Evolutionary conservation across 2,113 vertebrate species (phyloP), one percentile per base, ranked within the genome.

Genomic region (Cyanistes caeruleus): DNA sequence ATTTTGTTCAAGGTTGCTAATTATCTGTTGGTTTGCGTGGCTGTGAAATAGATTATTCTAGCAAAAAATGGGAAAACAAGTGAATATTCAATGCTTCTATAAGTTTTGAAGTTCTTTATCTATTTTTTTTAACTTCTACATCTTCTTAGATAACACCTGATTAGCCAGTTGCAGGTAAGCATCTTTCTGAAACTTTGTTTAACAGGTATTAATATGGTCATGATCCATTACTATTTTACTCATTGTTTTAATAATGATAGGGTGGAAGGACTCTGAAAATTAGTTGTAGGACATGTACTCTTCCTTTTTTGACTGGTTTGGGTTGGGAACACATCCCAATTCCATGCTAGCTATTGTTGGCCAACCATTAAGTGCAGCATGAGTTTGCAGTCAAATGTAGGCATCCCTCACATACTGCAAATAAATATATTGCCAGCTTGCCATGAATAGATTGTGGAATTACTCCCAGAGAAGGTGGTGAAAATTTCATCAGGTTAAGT

Each of bases 1-100:
- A 69, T 89, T 90, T 94, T 92, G 90, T 93, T 89, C 41, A 5
- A 60, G 64, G 79, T 94, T 85, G 22, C 25, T 93, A 95, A 96
- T 96, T 87, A 84, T 72, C 43, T 21, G 18, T 81, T 49, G 37
- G 25, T 87, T 89, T 96, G 68, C 4, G 0, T 53, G 69, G 22
- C 77, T 81, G n/a, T 1, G 7, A 84, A 87, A 46, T 53, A 75
- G 23, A 84, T 87, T 90, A 74, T 88, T 75, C 65, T 65, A 82
- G 65, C 2, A 5, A 56, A 64, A 84, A 94, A 39, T 58, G 33
- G 31, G 53, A 82, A 75, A 93, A 82, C 44, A 87, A 87, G 73
- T 60, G 89, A 70, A 41, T 74, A 84, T 39, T n/a, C 52, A 89
- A 16, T 72, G 19, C 3, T 90, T 93, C 35, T 7, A 2, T 52